Conservation (phyloP, 1,140 invertebrate species). For the Scaptomyza graminum region DNA sequence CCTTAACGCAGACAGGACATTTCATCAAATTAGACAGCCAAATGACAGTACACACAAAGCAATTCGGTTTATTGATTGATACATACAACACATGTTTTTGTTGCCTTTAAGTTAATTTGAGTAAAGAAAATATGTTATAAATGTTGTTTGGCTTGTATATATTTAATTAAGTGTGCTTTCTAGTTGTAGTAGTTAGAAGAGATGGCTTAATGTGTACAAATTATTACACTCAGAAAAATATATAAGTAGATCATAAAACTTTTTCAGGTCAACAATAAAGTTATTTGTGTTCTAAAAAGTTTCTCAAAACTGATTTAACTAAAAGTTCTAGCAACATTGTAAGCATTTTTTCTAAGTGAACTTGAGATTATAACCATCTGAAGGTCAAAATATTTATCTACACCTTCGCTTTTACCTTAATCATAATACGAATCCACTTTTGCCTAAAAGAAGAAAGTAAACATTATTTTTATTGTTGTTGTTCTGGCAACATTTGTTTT, state of each 20-base stretch:
- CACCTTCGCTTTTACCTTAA: neutral
- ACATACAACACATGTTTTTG: too few species aligned
- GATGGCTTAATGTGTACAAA: too few species aligned
- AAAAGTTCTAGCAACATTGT: too few species aligned
- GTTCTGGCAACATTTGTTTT: neutral
- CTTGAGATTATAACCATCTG: neutral
- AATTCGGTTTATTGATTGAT: slow-evolving; percentile 58
- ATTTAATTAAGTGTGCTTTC: neutral
- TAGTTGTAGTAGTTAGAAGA: neutral
- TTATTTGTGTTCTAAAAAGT: too few species aligned
- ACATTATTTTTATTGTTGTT: neutral
- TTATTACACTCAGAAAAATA: too few species aligned
- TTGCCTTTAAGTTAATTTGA: neutral
- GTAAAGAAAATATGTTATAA: neutral
- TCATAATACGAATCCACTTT: neutral
- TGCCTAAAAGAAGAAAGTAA: neutral
- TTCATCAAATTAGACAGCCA: slow-evolving; percentile 63
- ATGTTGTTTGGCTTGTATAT: neutral
- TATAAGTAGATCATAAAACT: too few species aligned
- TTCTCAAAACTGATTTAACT: too few species aligned
- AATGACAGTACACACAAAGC: slow-evolving; percentile 67
- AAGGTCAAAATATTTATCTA: neutral
- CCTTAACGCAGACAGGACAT: slow-evolving; percentile 36
- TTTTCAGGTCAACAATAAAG: too few species aligned
- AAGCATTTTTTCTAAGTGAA: neutral